phyloP scores from a whole-genome alignment of 2,888 invertebrate genomes.

The Drosophila dives region DNA sequence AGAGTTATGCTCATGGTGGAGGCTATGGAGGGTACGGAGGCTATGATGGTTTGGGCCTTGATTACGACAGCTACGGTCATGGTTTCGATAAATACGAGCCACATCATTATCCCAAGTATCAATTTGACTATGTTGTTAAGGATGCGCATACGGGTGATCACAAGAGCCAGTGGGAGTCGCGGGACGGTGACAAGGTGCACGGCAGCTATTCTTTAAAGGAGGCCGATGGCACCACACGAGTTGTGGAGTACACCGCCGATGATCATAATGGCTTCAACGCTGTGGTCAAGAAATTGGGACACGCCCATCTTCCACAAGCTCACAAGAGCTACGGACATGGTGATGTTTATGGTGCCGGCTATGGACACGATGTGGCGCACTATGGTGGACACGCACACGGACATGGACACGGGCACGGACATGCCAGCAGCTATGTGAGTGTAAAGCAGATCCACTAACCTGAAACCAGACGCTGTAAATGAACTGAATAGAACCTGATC shows the following conservation, averaged over 20 bases:
- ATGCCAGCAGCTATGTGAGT: conserved; percentile 80
- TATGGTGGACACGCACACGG: conserved; percentile 46
- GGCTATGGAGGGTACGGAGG: conserved; percentile 34
- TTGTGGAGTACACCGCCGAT: conserved; percentile 86
- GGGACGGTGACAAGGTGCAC: conserved; percentile 86
- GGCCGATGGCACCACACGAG: conserved; percentile 85
- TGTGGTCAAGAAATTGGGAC: conserved; percentile 85
- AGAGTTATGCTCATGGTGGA: conserved; percentile 46
- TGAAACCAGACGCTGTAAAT: neutral
- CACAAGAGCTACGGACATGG: conserved; percentile 68
- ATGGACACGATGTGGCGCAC: conserved; percentile 57
- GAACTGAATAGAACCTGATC: conserved; percentile 27
- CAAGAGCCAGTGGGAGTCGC: conserved; percentile 86
- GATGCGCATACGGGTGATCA: conserved; percentile 85
- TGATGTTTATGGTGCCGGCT: conserved; percentile 55
- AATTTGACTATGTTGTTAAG: conserved; percentile 86
- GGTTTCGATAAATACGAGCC: conserved; percentile 83
- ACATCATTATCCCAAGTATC: conserved; percentile 85
- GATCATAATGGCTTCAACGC: conserved; percentile 86
- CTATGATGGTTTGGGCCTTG: conserved; percentile 38
- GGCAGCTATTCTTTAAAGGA: conserved; percentile 85
- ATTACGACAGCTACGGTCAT: conserved; percentile 59
- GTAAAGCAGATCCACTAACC: conserved; percentile 74
- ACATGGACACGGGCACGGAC: conserved; percentile 62
- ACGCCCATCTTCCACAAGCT: conserved; percentile 80